Conservation (phyloP, 2,113 vertebrate species). For the Pristiophorus japonicus region DNA sequence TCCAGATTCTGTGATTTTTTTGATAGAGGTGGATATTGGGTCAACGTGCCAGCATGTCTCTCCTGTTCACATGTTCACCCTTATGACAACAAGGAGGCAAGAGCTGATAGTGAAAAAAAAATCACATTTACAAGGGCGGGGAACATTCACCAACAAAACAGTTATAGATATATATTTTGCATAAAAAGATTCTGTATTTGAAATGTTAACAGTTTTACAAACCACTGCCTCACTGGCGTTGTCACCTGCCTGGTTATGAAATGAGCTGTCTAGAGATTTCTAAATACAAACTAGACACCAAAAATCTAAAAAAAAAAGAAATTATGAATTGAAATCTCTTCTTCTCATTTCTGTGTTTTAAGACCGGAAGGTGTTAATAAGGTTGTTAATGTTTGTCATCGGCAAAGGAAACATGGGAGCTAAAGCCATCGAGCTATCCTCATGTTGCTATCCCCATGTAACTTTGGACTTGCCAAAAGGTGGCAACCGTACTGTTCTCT, state of each 20-base stretch:
- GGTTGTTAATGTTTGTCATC: neutral
- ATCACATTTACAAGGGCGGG: neutral
- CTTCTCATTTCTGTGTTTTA: neutral
- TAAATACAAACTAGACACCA: neutral
- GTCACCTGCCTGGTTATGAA: neutral
- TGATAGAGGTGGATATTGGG: neutral
- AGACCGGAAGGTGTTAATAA: slow-evolving; percentile 6
- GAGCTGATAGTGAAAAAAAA: neutral
- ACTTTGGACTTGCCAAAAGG: neutral
- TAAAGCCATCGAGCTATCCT: neutral
- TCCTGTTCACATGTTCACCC: neutral
- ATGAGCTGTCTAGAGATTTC: slow-evolving; percentile 13
- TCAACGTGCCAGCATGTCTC: neutral
- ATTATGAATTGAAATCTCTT: neutral
- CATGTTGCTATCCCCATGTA: neutral
- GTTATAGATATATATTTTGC: neutral
- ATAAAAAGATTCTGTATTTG: neutral
- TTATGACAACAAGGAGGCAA: neutral
- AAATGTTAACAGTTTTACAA: neutral
- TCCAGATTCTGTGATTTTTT: neutral
- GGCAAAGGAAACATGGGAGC: neutral
- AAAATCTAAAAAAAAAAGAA: neutral
- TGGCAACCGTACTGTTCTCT: neutral
- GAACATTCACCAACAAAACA: neutral
- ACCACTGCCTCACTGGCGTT: neutral